These are phyloP conservation scores for Caenorhabditis panamensis DNA, from an alignment of 2,888 invertebrate genomes.

Conservation along the genomic window DNA sequence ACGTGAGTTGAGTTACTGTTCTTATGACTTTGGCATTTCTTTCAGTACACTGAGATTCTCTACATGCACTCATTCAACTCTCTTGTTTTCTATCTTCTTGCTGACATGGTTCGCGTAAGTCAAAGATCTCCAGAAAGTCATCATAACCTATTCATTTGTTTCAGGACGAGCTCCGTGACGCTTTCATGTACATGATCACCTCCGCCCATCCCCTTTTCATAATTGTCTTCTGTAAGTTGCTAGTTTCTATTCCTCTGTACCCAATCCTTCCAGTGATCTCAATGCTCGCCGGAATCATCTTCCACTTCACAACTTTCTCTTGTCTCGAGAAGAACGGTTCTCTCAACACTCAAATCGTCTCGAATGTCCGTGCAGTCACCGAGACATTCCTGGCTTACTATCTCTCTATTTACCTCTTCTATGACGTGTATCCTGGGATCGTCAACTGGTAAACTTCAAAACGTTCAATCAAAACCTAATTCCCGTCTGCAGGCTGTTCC, in stretches of 20 bases:
- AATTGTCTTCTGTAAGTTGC: constrained; percentile 65
- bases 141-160: too few species aligned
- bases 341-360: constrained; percentile 72
- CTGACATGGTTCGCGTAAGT: constrained; percentile 76
- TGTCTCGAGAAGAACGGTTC: constrained; percentile 68
- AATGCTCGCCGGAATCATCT: constrained; percentile 57
- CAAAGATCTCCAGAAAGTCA: too few species aligned
- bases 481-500: constrained; percentile 37
- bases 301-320: constrained; percentile 70
- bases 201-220: constrained; percentile 75
- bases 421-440: constrained; percentile 74
- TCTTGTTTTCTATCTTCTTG: constrained; percentile 76
- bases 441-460: constrained; percentile 60
- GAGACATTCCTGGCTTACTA: constrained; percentile 77
- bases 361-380: constrained; percentile 72
- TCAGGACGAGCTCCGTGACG: constrained; percentile 80
- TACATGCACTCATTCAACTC: constrained; percentile 80
- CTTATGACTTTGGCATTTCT: too few species aligned
- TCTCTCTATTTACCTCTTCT: constrained; percentile 77
- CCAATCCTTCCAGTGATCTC: constrained; percentile 46
- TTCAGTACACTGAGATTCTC: constrained; percentile 75
- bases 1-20: constrained; percentile 8
- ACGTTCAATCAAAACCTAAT: background rate
- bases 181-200: constrained; percentile 80
- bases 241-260: background rate